Conservation (phyloP, 2,888 invertebrate species). For the Hemithea aestivaria region DNA sequence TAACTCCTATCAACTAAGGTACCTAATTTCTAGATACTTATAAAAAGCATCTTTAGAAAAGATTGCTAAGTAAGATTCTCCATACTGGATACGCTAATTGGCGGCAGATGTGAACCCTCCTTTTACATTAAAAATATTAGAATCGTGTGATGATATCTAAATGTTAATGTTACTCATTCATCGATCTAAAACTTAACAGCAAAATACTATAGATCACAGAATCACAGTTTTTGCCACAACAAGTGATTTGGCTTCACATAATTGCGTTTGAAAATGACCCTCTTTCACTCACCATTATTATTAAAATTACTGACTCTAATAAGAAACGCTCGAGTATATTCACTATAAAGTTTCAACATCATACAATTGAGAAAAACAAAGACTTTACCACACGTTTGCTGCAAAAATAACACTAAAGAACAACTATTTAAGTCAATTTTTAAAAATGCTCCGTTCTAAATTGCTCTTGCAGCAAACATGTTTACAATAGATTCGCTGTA, state of each 20-base stretch:
- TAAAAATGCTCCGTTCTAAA: no score
- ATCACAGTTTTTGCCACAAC: constrained; percentile 55
- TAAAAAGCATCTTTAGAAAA: no score
- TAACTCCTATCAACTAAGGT: no score
- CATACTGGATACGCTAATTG: no score
- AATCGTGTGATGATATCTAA: constrained; percentile 3
- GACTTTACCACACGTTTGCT: no score
- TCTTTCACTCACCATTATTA: constrained; percentile 38
- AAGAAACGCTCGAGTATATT: constrained; percentile 37
- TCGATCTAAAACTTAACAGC: constrained; percentile 44
- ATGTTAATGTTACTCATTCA: constrained; percentile 14
- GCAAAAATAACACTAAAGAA: no score
- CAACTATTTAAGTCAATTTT: no score
- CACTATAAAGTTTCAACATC: constrained; percentile 49
- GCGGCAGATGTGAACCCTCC: no score
- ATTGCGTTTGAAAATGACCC: constrained; percentile 39
- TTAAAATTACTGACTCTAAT: constrained; percentile 33
- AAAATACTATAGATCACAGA: constrained; percentile 59
- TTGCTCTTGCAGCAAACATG: no score
- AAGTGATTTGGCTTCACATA: constrained; percentile 42
- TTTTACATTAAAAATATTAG: background rate
- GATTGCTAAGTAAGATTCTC: no score
- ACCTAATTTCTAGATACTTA: no score
- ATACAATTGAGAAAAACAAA: constrained; percentile 49
- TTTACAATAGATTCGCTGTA: constrained; percentile 58